These are phyloP conservation scores for Volucella bombylans DNA, from an alignment of 2,888 invertebrate species.

Conservation along the genomic window DNA sequence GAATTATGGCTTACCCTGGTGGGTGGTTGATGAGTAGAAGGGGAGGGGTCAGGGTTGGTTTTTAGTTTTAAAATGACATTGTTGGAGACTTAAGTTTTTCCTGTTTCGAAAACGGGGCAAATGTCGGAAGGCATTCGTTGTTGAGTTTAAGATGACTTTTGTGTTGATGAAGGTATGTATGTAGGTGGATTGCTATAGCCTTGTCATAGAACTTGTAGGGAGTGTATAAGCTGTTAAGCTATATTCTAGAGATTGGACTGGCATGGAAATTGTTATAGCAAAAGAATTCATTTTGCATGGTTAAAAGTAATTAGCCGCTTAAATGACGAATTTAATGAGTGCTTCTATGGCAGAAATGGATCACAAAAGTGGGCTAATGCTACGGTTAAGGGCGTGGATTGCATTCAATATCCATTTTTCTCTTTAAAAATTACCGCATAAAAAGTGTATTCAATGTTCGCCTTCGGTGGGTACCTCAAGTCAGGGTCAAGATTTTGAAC, in stretches of 20 bases:
- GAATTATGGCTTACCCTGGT: no score
- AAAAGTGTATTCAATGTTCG: no score
- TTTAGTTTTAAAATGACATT: constrained; percentile 51
- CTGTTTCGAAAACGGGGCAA: constrained; percentile 28
- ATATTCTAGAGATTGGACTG: neutral
- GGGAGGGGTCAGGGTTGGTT: constrained; percentile 10
- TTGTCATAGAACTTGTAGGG: neutral
- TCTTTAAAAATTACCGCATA: no score
- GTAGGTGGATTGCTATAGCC: neutral
- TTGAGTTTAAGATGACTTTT: constrained; percentile 20
- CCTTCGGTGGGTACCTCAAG: no score
- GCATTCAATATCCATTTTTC: no score
- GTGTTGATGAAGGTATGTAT: neutral
- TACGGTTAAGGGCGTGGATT: neutral
- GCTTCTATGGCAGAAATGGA: neutral
- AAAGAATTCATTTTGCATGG: constrained; percentile 4
- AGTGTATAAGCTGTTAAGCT: neutral
- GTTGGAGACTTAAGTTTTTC: constrained; percentile 52
- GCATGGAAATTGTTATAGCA: constrained; percentile 50
- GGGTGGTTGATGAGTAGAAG: neutral
- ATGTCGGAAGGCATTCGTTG: constrained; percentile 47
- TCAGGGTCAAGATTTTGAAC: no score
- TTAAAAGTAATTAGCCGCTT: neutral
- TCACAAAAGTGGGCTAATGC: neutral
- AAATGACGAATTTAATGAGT: no score